Conservation (phyloP, 2,888 invertebrate species). For the Cantharis nigra region DNA sequence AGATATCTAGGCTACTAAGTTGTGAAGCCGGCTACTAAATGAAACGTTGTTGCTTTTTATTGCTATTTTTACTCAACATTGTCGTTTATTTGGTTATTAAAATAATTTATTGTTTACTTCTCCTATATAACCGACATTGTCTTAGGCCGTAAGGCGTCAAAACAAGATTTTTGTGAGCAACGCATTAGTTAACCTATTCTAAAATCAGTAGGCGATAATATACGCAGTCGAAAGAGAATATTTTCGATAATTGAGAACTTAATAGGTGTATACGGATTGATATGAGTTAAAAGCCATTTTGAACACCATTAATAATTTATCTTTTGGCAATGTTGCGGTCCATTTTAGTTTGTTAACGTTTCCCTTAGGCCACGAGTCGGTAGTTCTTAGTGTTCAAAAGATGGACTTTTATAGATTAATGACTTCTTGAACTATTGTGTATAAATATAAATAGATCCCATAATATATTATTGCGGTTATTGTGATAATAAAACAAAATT, state of each 20-base stretch:
- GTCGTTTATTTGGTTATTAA: background rate
- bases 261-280: slow-evolving; percentile 17
- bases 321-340: slow-evolving; percentile 31
- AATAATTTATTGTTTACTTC: slow-evolving; percentile 1
- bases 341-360: slow-evolving; percentile 28
- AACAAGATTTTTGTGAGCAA: background rate
- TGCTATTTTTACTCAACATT: slow-evolving; percentile 8
- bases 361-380: slow-evolving; percentile 16
- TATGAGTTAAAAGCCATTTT: slow-evolving; percentile 22
- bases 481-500: background rate
- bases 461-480: background rate
- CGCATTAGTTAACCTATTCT: slow-evolving; percentile 16
- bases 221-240: slow-evolving; percentile 13
- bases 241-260: slow-evolving; percentile 26
- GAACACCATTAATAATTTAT: slow-evolving; percentile 30
- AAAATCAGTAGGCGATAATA: slow-evolving; percentile 24
- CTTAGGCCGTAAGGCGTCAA: slow-evolving; percentile 2
- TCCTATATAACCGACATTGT: background rate
- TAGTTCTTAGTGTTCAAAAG: background rate
- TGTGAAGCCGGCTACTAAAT: slow-evolving; percentile 8
- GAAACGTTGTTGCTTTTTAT: slow-evolving; percentile 7
- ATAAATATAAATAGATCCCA: background rate
- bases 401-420: background rate
- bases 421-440: background rate
- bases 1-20: slow-evolving; percentile 12